Evolutionary conservation across 2,113 vertebrate species (phyloP), one percentile per base, ranked within the genome.

Genomic region (Anser cygnoides): DNA sequence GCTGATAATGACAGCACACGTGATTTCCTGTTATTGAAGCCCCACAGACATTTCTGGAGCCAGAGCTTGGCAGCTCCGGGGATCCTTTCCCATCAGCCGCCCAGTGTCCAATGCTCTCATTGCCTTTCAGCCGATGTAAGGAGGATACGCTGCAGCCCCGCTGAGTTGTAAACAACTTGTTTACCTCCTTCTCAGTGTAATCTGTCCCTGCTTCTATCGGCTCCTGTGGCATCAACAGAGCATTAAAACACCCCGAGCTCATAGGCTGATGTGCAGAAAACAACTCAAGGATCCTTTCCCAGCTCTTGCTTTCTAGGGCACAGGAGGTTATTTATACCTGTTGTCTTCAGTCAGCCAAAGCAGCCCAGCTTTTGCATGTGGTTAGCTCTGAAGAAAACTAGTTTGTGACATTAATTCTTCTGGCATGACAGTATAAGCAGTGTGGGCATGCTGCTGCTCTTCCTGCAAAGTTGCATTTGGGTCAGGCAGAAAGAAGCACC

Each of bases 1-100:
- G 96, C 95, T 98, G 94, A 97, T 97, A 97, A 95, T 81, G 94
- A 96, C 85, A 78, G 89, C 79, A 76, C 95, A 93, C 13, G 37
- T 94, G 94, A 97, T 95, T 97, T 98, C 96, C 96, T 91, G 95
- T 78, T 93, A 87, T 89, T 95, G 89, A 96, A 96, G 93, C 87
- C 92, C 84, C 39, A 16, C 84, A 91, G 96, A 95, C 96, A 44
- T 92, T 94, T 85, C 89, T 57, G 90, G 90, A 95, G 92, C 81
- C 65, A 88, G 68, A 86, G 83, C 92, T 93, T 95, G 78, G 92
- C 59, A 78, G 65, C 83, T 89, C 67, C 83, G 76, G 89, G 84
- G 75, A 84, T 86, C 59, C 12, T 71, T 81, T 91, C 86, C 93
- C 85, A 71, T 87, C 92, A 87, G 92, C 79, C 80, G 39, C 83